Percentiles rank a stretch among this genome's conserved stretches.
phyloP scores from a whole-genome alignment of 2,797 vertebrate species.

The Ammospiza maritima region DNA sequence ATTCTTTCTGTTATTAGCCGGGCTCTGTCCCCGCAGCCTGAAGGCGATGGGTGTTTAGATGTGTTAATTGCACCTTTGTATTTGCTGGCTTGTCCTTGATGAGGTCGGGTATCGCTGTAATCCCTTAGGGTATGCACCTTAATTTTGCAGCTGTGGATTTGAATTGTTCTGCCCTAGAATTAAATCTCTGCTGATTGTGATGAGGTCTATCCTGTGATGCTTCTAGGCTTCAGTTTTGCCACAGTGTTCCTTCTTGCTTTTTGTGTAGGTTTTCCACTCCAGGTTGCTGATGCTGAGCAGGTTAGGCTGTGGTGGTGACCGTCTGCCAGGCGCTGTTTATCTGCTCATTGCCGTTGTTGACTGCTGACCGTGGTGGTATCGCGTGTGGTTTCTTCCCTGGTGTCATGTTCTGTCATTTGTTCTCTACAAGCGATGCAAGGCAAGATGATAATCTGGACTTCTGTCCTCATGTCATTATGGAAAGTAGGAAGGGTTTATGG shows the following conservation, averaged over 20 bases:
- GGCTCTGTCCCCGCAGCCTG: accelerated
- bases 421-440: neutral
- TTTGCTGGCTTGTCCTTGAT: too few relatives aligned
- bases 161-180: too few relatives aligned
- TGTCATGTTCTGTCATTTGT: neutral
- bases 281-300: neutral
- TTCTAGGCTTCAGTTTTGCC: too few relatives aligned
- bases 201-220: too few relatives aligned
- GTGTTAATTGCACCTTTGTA: neutral
- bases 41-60: too few relatives aligned
- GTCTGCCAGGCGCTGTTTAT: accelerated
- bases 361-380: neutral
- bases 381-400: neutral
- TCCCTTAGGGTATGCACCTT: accelerated
- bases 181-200: too few relatives aligned
- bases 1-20: neutral
- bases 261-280: neutral
- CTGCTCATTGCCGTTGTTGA: neutral
- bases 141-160: neutral
- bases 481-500: neutral
- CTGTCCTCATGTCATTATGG: too few relatives aligned
- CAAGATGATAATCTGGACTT: accelerated
- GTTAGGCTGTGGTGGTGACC: too few relatives aligned
- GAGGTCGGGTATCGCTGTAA: too few relatives aligned
- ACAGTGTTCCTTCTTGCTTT: accelerated